Base-by-base conservation (phyloP, 2,888 invertebrate genomes). In the Volucella inflata region DNA sequence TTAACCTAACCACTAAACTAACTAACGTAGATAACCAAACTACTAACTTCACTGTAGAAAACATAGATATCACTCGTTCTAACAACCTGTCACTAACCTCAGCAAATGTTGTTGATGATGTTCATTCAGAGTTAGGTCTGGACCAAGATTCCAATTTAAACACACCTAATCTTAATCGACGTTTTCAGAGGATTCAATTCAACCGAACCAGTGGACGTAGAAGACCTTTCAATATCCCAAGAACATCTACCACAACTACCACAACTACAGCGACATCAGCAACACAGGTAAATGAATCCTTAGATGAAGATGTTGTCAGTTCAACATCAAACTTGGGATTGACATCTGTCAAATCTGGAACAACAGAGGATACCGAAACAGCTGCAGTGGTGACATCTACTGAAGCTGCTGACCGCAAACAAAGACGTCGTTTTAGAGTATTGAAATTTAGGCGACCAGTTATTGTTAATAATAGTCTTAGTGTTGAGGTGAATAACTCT, bases 181-280 rank as follows among this genome's bases (percentile, higher is more conserved):
- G 91, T 90, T 92, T 92, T 92, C 91, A 92, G 91, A 91, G 90
- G 89, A 89, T 89, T 89, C 90, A 91, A 88, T 89, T 89, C 88
- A 91, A 89, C 89, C 90, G 90, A 88, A 89, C 90, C 88, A 76
- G 76, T 51, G 84, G 76, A 80, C 80, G 75, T 76, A 74, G 77
- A 80, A 87, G 84, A 76, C 75, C 84, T 14, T 65, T 57, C 8
- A 46, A 50, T 30, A 74, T 62, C 30, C 51, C 71, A 57, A 71
- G 72, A 57, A 65, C 65, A 21, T 6, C 30, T 30, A 46, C 76
- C 16, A 64, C 70, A 36, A 42, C 62, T 48, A 70, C 57, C 10
- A 53, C 68, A 70, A 51, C 62, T 50, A 51, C 21, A 51, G 14
- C 36, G 42, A 59, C 76, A 60, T 48, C 71, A 60, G 16, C 9